Base-by-base conservation (phyloP, 2,113 vertebrate species). In the Microtus pennsylvanicus region DNA sequence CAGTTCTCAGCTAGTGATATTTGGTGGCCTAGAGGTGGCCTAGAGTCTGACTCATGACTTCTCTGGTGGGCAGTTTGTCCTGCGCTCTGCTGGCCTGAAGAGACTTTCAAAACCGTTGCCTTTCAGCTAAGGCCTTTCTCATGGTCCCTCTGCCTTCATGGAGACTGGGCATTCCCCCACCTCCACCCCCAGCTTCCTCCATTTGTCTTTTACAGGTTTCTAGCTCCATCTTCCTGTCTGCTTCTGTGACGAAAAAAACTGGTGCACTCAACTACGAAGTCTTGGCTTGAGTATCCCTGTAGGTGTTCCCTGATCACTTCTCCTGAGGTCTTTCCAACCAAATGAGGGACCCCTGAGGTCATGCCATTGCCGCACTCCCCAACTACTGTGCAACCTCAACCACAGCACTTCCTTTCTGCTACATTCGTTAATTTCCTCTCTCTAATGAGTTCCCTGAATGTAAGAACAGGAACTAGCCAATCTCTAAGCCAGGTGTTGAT, bases 341-440 rank as follows among this genome's bases (percentile, higher is more conserved):
- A 90, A 9, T 7, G 3, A 67, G 14, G 17, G 7, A 55, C 5
- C 24, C 21, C 45, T 61, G 21, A 69, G 63, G 35, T 30, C 16
- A 24, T 8, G 42, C 38, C 69, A 80, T 88, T 58, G 50, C 45
- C 75, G 45, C 16, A 19, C 42, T 88, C 47, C 35, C 38, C 82
- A 65, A 55, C 45, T 9, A 63, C 74, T 69, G 30, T 88, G 38
- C 45, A 61, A n/a, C 12, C 67, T 82, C 42, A 65, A 19, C 70
- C 65, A 87, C 28, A 94, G 52, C 38, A n/a, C 24, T 83, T 94
- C 89, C 90, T 19, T 70, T 63, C 76, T 86, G 42, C 69, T 67
- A 14, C 52, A 74, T 45, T 76, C 50, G 12, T 65, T 69, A 69
- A 82, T 86, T 89, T 91, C 87, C 72, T 70, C 30, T 38, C 5